Percentiles rank a stretch among this genome's conserved stretches.
phyloP scores from a whole-genome alignment of 2,797 vertebrate species.

The Darevskia mixta region DNA sequence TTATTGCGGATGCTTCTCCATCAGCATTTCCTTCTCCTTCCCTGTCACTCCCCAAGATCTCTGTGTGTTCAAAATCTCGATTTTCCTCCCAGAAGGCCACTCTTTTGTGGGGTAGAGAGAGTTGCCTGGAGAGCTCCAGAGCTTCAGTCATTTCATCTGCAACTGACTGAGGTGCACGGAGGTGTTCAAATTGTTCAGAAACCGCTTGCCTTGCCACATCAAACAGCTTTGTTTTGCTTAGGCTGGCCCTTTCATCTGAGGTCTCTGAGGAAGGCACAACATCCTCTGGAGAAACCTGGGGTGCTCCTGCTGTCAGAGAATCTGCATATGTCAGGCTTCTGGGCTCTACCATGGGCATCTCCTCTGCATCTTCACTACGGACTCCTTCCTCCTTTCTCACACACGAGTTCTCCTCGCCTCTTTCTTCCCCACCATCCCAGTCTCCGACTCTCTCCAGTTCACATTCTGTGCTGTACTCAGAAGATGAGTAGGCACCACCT shows the following conservation, averaged over 20 bases:
- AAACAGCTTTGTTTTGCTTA: background rate
- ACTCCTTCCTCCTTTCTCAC: background rate
- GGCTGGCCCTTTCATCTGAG: background rate
- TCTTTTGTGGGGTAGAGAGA: too few species aligned
- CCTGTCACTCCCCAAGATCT: background rate
- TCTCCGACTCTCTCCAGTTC: background rate
- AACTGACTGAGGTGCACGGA: background rate
- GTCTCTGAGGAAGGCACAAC: background rate
- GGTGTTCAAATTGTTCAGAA: background rate
- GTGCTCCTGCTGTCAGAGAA: background rate
- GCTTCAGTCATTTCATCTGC: too few species aligned
- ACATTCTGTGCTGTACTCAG: background rate
- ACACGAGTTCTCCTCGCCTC: rapidly evolving
- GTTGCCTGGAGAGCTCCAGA: background rate
- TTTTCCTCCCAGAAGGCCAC: background rate
- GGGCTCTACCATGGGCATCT: background rate
- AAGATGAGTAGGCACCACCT: background rate
- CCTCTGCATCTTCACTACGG: background rate
- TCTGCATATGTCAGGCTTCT: background rate
- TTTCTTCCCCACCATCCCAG: background rate
- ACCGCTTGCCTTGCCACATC: background rate
- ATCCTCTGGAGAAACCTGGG: background rate
- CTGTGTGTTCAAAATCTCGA: background rate
- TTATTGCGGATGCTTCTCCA: background rate
- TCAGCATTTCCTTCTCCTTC: background rate